These are phyloP conservation scores for Drosophila mayri DNA, from an alignment of 1,140 invertebrate genomes.

Conservation along the genomic window DNA sequence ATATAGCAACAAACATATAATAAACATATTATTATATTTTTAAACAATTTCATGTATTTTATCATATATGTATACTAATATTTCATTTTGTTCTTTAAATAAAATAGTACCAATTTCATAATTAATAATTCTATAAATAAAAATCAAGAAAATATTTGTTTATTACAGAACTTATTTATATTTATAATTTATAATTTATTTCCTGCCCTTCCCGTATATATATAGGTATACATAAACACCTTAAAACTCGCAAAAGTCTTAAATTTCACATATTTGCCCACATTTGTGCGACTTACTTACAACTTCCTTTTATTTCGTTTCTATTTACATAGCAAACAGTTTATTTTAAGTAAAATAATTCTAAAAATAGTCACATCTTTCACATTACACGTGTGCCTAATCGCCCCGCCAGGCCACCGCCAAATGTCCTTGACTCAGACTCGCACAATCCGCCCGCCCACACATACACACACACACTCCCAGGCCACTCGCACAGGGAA, in stretches of 20 bases:
- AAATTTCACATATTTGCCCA: not conserved
- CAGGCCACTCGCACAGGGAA: conserved; percentile 8
- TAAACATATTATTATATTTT: too few relatives aligned
- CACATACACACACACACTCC: conserved; percentile 20
- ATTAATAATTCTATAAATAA: too few relatives aligned
- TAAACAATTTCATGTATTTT: too few relatives aligned
- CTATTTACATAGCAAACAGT: conserved; percentile 45
- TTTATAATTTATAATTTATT: too few relatives aligned
- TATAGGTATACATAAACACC: not conserved
- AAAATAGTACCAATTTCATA: too few relatives aligned
- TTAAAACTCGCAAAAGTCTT: not conserved
- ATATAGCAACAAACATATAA: too few relatives aligned
- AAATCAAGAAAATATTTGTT: too few relatives aligned
- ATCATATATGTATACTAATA: too few relatives aligned
- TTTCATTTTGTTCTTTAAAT: too few relatives aligned
- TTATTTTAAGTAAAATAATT: conserved; percentile 59
- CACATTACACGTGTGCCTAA: conserved; percentile 60
- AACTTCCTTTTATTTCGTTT: conserved; percentile 11
- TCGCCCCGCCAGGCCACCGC: conserved; percentile 17
- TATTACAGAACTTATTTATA: too few relatives aligned
- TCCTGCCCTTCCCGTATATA: too few relatives aligned
- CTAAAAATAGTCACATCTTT: conserved; percentile 64
- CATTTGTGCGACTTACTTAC: not conserved
- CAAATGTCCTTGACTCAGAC: conserved; percentile 56
- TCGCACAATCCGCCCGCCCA: conserved; percentile 6